phyloP scores from a whole-genome alignment of 2,888 invertebrate species.

The Rhimphoctona megacephalus region DNA sequence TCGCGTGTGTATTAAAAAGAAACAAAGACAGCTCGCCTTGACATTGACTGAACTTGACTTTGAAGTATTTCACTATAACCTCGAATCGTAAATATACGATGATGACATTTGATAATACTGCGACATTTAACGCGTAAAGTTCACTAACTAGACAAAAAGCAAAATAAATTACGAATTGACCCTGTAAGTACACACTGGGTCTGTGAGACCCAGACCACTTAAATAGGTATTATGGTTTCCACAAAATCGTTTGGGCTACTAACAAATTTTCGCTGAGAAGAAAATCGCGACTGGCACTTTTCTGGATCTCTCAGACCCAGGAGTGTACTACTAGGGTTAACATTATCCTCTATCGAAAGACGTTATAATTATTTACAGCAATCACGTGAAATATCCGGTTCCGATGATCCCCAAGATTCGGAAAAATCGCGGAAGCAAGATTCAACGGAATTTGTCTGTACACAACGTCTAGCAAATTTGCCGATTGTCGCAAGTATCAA shows the following conservation, averaged over 20 bases:
- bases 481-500: conserved; percentile 73
- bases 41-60: conserved; percentile 12
- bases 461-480: conserved; percentile 69
- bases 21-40: neutral
- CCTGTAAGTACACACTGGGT: neutral
- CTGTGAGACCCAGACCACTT: neutral
- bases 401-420: conserved; percentile 56
- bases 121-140: neutral
- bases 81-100: neutral
- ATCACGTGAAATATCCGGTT: conserved; percentile 75
- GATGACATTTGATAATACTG: neutral
- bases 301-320: neutral
- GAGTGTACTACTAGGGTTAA: neutral
- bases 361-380: conserved; percentile 70
- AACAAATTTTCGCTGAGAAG: neutral
- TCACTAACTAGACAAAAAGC: neutral
- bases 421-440: conserved; percentile 30
- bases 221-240: neutral
- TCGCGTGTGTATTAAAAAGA: conserved; percentile 75
- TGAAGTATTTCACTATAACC: conserved; percentile 9
- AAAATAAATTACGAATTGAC: neutral
- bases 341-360: neutral
- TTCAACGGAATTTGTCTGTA: conserved; percentile 64
- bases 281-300: neutral
- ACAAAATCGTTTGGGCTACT: neutral